Conservation (phyloP, 2,888 invertebrate genomes). For the Chrysotoxum bicinctum region DNA sequence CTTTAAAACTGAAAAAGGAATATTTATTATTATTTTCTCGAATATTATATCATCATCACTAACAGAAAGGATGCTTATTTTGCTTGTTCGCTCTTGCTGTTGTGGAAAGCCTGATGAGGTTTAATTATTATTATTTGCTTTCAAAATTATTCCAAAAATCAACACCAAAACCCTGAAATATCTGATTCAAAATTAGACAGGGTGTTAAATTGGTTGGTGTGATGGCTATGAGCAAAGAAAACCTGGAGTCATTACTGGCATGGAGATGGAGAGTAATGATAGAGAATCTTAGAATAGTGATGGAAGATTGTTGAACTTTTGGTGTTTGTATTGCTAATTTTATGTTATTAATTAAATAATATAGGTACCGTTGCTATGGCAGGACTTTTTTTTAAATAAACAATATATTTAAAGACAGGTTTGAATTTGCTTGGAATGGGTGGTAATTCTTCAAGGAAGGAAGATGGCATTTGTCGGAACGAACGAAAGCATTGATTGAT, state of each 20-base stretch:
- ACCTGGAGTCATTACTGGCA: not conserved
- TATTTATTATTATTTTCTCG: constrained; percentile 47
- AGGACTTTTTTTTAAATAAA: not conserved
- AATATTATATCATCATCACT: constrained; percentile 33
- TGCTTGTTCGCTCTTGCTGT: not conserved
- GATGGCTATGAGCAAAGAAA: not conserved
- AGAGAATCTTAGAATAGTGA: not conserved
- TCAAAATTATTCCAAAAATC: constrained; percentile 36
- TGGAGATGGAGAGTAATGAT: not conserved
- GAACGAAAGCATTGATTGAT: no score
- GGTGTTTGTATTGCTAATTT: not conserved
- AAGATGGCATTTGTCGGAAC: no score
- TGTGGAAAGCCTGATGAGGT: not conserved
- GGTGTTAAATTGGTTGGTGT: not conserved
- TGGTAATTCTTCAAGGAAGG: no score
- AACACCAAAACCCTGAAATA: constrained; percentile 4
- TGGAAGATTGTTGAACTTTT: not conserved
- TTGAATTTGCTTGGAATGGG: not conserved
- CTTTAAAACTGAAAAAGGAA: constrained; percentile 24
- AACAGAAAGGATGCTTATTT: not conserved
- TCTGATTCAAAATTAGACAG: not conserved
- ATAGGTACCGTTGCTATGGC: no score
- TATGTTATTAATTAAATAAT: not conserved
- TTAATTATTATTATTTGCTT: constrained; percentile 37
- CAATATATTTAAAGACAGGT: not conserved